These are phyloP conservation scores for Drosophila miranda DNA, from an alignment of 1,140 invertebrate species.

Conservation along the genomic window DNA sequence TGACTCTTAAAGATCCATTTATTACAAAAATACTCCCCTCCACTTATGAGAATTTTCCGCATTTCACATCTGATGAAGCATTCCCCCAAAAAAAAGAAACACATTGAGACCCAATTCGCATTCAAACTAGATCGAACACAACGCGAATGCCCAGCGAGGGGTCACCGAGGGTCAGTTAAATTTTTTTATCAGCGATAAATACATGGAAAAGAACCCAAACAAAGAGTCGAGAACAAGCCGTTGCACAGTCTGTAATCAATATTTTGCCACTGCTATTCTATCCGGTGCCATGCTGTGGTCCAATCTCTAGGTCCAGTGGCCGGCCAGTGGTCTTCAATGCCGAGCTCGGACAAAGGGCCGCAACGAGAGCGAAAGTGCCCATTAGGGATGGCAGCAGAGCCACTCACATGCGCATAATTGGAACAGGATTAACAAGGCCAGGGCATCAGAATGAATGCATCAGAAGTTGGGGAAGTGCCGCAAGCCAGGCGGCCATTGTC, in stretches of 20 bases:
- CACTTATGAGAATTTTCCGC: too few species aligned
- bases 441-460: conserved; percentile 54
- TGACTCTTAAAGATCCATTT: too few species aligned
- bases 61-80: too few species aligned
- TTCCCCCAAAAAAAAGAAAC: too few species aligned
- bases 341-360: conserved; percentile 29
- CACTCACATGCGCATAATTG: conserved; percentile 77
- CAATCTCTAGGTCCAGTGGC: conserved; percentile 12
- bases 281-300: conserved; percentile 7
- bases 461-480: conserved; percentile 24
- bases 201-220: conserved; percentile 55
- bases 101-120: too few species aligned
- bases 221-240: conserved; percentile 31
- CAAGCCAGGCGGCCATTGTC: conserved; percentile 51
- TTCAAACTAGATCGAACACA: conserved; percentile 10
- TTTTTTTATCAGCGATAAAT: conserved; percentile 69
- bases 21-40: too few species aligned
- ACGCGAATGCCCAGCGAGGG: conserved; percentile 20
- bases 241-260: conserved; percentile 69
- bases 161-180: conserved; percentile 61
- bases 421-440: conserved; percentile 75
- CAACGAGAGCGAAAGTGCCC: conserved; percentile 70
- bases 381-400: conserved; percentile 59
- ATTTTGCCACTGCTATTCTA: conserved; percentile 65
- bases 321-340: conserved; percentile 52